Base-by-base conservation (phyloP, 2,113 vertebrate genomes). In the Malaclemys terrapin region DNA sequence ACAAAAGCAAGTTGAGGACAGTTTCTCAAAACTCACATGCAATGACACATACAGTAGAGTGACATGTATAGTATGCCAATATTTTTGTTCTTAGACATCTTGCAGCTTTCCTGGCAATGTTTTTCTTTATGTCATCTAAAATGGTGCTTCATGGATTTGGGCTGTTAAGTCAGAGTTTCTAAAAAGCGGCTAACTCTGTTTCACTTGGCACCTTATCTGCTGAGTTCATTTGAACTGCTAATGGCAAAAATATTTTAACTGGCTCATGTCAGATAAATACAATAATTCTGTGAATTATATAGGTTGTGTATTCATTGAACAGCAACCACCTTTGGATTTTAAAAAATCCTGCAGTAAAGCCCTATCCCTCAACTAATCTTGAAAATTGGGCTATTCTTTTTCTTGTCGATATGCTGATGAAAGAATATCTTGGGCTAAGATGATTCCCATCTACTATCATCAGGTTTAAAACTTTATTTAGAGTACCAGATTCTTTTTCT, bases 201-300 rank as follows among this genome's bases (percentile, higher is more conserved):
- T 93, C 65, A 80, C 81, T 90, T 93, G 88, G 82, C 88, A 92
- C 19, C 14, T 83, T 83, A 86, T 82, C 45, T 84, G 25, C 56
- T 81, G 59, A 65, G 52, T 65, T 62, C 56, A 80, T 91, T 89
- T 90, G 57, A 95, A 95, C 35, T 42, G n/a, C 65, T 93, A 65
- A 81, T 81, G 49, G 78, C 57, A 76, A 93, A 82, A 92, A 87
- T 62, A 93, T 93, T 87, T 90, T 89, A 82, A 80, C 54, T 85
- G 78, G 72, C 54, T 72, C 76, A 42, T 81, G 62, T 59, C 38
- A 56, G 49, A 82, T n/a, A 84, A 78, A 47, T 83, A 69, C 62
- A 49, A 62, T 92, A 92, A 88, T 80, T 81, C 78, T 80, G 65
- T 87, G 80, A 90, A 89, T 88, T 85, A 59, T 56, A 87, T 42